Percentiles rank a stretch among this genome's conserved stretches.
Conservation (phyloP, 2,797 vertebrate species). For the Danio tinwini region DNA sequence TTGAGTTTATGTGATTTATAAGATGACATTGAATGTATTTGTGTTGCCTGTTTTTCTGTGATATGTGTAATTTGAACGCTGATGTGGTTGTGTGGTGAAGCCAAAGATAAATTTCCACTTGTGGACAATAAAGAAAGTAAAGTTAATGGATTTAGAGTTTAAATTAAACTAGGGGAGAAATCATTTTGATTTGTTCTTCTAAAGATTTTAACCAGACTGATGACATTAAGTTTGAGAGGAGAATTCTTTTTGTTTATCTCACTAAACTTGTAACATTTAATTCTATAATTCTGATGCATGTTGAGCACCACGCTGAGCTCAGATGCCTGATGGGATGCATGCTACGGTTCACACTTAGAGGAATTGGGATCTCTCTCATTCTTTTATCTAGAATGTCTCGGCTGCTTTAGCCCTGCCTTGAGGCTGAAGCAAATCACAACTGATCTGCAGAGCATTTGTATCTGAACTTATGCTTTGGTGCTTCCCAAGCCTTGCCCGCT, state of each 20-base stretch:
- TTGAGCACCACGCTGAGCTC: slow-evolving; percentile 1
- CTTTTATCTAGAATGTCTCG: slow-evolving; percentile 25
- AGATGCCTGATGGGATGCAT: slow-evolving; percentile 14
- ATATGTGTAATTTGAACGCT: too few species aligned
- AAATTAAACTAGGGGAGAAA: too few species aligned
- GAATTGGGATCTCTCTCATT: slow-evolving; percentile 19
- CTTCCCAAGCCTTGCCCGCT: not conserved
- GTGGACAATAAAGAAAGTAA: too few species aligned
- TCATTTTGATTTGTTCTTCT: not conserved
- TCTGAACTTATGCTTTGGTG: not conserved
- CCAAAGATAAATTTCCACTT: too few species aligned
- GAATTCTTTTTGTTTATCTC: too few species aligned
- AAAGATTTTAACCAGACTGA: not conserved
- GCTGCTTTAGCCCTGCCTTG: slow-evolving; percentile 13
- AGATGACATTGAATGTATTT: too few species aligned
- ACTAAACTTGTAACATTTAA: not conserved
- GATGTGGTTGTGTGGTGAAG: too few species aligned
- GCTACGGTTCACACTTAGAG: slow-evolving; percentile 5
- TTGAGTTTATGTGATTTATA: too few species aligned
- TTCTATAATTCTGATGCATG: not conserved
- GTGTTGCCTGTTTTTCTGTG: too few species aligned
- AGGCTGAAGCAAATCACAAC: slow-evolving; percentile 21
- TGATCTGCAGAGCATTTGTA: slow-evolving; percentile 8
- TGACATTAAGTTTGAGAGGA: not conserved
- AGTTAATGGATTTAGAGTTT: too few species aligned